These are phyloP conservation scores for Diglossa brunneiventris DNA, from an alignment of 2,113 vertebrate species.

Conservation along the genomic window DNA sequence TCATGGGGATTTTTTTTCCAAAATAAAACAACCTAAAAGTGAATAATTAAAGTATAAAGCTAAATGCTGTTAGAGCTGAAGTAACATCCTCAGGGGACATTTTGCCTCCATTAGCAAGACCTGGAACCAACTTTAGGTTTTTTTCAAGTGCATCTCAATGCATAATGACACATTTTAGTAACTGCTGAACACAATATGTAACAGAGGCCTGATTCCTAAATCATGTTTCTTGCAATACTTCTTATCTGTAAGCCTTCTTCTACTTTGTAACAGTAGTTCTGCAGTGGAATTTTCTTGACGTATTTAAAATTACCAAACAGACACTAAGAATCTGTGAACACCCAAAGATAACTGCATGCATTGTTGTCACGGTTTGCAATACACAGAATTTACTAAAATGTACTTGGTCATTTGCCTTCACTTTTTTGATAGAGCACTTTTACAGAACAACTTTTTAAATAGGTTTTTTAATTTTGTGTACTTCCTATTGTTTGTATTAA, in stretches of 20 bases:
- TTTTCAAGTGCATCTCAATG: not conserved
- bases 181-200: not conserved
- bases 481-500: constrained; percentile 66
- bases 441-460: constrained; percentile 11
- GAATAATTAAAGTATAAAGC: not conserved
- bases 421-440: constrained; percentile 58
- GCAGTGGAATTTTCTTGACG: not conserved
- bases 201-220: not conserved
- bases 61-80: not conserved
- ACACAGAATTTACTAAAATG: not conserved
- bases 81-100: not conserved
- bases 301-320: constrained; percentile 14
- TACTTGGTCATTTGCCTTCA: constrained; percentile 43
- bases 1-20: not conserved
- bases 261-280: not conserved
- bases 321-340: not conserved
- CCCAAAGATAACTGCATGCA: not conserved
- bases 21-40: not conserved
- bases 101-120: constrained; percentile 7
- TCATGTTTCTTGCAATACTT: not conserved
- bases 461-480: constrained; percentile 46
- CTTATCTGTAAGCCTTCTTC: not conserved
- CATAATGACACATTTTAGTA: not conserved
- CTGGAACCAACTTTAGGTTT: not conserved
- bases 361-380: not conserved